Conservation (phyloP, 1,140 invertebrate genomes). For the Platorchestia sp. region DNA sequence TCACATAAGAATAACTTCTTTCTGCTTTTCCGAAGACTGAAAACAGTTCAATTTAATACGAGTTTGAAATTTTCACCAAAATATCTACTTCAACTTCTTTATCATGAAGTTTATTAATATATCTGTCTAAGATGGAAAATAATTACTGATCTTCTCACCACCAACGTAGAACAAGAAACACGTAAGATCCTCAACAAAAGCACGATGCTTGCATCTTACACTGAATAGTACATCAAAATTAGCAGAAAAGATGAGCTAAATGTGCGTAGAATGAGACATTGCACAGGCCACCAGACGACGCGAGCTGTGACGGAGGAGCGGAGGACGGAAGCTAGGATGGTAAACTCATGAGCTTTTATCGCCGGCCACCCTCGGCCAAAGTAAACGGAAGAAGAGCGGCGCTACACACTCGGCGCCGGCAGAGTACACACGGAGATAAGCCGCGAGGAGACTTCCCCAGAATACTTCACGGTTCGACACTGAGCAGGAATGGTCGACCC, state of each 20-base stretch:
- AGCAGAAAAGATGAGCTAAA: not conserved
- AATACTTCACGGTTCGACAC: not conserved
- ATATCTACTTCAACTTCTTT: too few species aligned
- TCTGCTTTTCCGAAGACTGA: too few species aligned
- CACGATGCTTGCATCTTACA: too few species aligned
- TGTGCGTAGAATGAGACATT: not conserved
- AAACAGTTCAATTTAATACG: too few species aligned
- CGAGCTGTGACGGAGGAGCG: not conserved
- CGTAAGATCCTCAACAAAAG: too few species aligned
- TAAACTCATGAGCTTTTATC: not conserved
- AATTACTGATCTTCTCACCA: too few species aligned
- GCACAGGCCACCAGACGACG: not conserved
- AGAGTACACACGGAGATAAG: slow-evolving; percentile 15
- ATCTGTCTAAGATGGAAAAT: too few species aligned
- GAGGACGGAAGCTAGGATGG: not conserved
- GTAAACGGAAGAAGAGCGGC: not conserved
- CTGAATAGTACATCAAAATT: too few species aligned
- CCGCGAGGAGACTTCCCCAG: not conserved
- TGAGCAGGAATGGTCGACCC: not conserved
- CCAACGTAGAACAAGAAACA: not conserved
- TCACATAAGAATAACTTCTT: too few species aligned
- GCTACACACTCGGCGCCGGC: not conserved
- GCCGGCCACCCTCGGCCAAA: slow-evolving; percentile 15
- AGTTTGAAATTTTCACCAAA: too few species aligned
- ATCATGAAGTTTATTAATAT: too few species aligned